Conservation (phyloP, 2,797 vertebrate genomes). For the Microctenopoma steveboyesi region DNA sequence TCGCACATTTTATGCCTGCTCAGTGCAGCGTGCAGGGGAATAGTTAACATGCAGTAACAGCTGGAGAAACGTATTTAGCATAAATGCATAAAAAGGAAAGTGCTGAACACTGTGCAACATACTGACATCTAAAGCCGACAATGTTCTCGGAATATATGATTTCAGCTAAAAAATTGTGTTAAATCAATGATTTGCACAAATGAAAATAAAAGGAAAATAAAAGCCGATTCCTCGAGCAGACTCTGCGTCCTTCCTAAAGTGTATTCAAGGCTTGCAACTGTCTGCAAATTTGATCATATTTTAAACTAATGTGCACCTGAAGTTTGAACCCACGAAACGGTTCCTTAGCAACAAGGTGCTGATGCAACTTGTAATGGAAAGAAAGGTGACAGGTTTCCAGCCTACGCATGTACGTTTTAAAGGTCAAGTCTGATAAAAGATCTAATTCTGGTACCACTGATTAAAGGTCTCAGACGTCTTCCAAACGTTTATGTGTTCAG, state of each 20-base stretch:
- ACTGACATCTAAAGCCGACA: neutral
- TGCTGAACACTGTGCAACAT: neutral
- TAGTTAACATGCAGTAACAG: constrained; percentile 5
- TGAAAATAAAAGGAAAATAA: neutral
- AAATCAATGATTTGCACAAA: too few species aligned
- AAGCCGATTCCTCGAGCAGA: neutral
- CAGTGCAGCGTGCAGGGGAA: constrained; percentile 39
- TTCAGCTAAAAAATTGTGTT: neutral
- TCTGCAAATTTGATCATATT: neutral
- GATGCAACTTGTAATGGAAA: constrained; percentile 11
- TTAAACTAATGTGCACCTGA: neutral
- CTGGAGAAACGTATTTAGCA: neutral
- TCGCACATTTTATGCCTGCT: constrained; percentile 44
- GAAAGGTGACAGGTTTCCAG: neutral
- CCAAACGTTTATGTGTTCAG: neutral
- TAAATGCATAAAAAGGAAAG: neutral
- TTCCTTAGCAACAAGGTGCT: constrained; percentile 50
- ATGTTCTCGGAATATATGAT: neutral
- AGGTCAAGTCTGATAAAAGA: neutral
- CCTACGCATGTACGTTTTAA: neutral
- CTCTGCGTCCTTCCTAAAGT: neutral
- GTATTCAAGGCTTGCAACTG: neutral
- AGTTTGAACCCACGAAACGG: constrained; percentile 18
- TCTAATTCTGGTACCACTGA: neutral
- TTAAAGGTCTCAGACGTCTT: neutral